phyloP scores from a whole-genome alignment of 2,888 invertebrate species.

The Noctua fimbriata region DNA sequence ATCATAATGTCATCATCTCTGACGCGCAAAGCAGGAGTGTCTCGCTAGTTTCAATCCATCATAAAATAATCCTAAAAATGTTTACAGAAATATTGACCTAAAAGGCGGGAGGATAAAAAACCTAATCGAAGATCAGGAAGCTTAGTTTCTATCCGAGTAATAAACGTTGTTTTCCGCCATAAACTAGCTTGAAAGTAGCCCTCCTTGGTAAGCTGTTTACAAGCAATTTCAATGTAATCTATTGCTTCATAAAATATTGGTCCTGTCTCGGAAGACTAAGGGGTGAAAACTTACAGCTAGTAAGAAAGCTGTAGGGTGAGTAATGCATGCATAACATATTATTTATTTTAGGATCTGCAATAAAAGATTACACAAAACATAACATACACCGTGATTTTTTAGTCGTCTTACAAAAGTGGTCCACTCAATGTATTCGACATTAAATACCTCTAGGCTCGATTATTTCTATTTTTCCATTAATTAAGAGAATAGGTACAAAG shows the following conservation, averaged over 20 bases:
- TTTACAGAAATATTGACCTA: background rate
- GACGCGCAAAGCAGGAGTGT: background rate
- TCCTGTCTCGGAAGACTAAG: slow-evolving; percentile 18
- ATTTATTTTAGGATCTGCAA: background rate
- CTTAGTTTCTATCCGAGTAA: slow-evolving; percentile 15
- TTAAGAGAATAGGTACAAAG: too few species aligned
- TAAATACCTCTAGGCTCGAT: too few species aligned
- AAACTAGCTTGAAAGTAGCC: slow-evolving; percentile 30
- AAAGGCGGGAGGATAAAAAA: background rate
- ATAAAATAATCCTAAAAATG: background rate
- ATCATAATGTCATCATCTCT: background rate
- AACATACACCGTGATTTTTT: background rate
- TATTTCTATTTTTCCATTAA: too few species aligned
- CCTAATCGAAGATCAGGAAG: background rate
- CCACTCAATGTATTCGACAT: too few species aligned
- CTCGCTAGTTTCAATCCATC: background rate
- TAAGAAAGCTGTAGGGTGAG: background rate
- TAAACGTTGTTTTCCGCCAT: slow-evolving; percentile 28
- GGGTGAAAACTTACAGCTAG: background rate
- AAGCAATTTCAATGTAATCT: slow-evolving; percentile 54
- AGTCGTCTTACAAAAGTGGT: too few species aligned
- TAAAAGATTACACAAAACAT: background rate
- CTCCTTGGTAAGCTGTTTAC: slow-evolving; percentile 47
- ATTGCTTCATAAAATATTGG: slow-evolving; percentile 55
- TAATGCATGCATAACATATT: background rate